Evolutionary conservation across 2,797 vertebrate species (phyloP).

Genomic region (Chelon auratus): DNA sequence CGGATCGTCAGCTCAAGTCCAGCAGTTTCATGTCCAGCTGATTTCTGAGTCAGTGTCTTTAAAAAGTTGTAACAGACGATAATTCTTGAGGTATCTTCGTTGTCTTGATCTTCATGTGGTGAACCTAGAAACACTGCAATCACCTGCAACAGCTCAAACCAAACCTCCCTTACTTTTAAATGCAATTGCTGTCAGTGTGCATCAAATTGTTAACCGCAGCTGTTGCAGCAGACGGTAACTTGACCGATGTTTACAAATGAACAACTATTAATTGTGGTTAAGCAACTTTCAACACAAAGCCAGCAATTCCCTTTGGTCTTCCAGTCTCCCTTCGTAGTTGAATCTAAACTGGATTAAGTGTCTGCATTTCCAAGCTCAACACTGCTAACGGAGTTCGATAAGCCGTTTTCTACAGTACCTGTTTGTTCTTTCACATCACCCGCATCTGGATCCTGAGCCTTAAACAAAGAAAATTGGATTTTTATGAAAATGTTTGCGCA

Average conservation of each 20-base stretch:
- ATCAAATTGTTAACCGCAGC: slow-evolving; percentile 61
- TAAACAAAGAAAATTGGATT: not conserved
- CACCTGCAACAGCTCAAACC: slow-evolving; percentile 77
- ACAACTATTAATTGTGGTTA: slow-evolving; percentile 41
- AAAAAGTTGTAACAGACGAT: slow-evolving; percentile 57
- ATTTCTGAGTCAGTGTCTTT: slow-evolving; percentile 70
- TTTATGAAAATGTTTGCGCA: not conserved
- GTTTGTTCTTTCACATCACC: slow-evolving; percentile 86
- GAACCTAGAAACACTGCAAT: slow-evolving; percentile 84
- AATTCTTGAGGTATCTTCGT: slow-evolving; percentile 75
- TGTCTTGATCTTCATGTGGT: slow-evolving; percentile 77
- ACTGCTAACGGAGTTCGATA: slow-evolving; percentile 58
- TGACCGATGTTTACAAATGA: slow-evolving; percentile 2
- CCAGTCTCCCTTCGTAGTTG: slow-evolving; percentile 93
- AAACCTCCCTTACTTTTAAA: slow-evolving; percentile 65
- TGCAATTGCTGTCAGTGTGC: slow-evolving; percentile 82
- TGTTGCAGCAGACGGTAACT: not conserved
- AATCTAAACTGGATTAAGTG: slow-evolving; percentile 67
- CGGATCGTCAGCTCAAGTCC: slow-evolving; percentile 74
- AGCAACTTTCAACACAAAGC: slow-evolving; percentile 81
- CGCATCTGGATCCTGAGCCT: slow-evolving; percentile 79
- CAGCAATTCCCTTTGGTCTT: slow-evolving; percentile 94
- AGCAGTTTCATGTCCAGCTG: slow-evolving; percentile 67
- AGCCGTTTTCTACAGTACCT: slow-evolving; percentile 90
- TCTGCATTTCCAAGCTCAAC: slow-evolving; percentile 77